Evolutionary conservation across 1,140 invertebrate genomes (phyloP), one percentile per base, ranked within the genome.

Genomic region (Drosophila mojavensis): DNA sequence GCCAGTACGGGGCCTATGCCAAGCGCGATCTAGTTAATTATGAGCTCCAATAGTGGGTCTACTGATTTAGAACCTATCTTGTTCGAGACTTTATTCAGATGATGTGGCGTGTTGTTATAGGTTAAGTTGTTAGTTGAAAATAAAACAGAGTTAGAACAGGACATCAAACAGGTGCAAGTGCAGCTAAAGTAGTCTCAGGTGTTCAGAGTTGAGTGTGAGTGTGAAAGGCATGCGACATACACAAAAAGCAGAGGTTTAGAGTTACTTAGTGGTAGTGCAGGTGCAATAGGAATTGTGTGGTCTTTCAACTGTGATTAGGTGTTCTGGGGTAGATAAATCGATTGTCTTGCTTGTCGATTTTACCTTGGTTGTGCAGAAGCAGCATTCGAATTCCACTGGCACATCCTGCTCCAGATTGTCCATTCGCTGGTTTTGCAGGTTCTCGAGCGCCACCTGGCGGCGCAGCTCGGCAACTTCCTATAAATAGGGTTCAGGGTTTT

Each of bases 351-450:
- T 65, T 62, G 55, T 78, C 26, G 43, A 55, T 75, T 75, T 88
- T 97, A 97, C 97, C 96, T 97, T 97, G 92, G 96, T 96, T 93
- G 96, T 97, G 95, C 97, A 97, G 96, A 97, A 97, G 95, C 97
- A 97, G 96, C 97, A 97, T 95, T 97, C 97, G 95, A 97, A 97
- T 94, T 97, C 97, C 94, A 96, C 97, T 94, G 96, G 96, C 93
- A 97, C 93, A 93, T 96, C 96, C 93, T 96, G 95, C 90, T 95
- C 93, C 94, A 95, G 95, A 91, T 95, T 95, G 93, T 94, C 93
- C 94, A 95, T 95, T 93, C 94, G 79, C 64, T 91, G 88, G 63
- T 90, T 91, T 70, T 92, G 91, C 69, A 92, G 79, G 70, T 92
- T 92, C 82, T 92, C 92, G 47, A 92, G 88, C 43, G 92, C 92